Evolutionary conservation across 2,113 vertebrate species (phyloP).

Genomic region (Phasianus colchicus): DNA sequence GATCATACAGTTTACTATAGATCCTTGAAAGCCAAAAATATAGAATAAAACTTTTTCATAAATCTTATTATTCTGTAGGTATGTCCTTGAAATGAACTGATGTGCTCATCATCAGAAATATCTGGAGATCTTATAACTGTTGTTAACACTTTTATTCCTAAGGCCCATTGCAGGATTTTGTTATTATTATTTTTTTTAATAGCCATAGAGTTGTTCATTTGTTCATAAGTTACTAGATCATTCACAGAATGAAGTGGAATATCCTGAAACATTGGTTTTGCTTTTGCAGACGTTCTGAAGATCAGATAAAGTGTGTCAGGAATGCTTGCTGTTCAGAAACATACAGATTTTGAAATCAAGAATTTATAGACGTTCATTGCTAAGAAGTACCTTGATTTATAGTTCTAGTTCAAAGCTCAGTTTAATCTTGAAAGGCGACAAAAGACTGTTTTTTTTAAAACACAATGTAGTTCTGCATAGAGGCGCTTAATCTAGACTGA

Average conservation of each 20-base stretch:
- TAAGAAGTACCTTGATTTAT: not conserved
- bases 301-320: not conserved
- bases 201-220: not conserved
- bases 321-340: not conserved
- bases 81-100: not conserved
- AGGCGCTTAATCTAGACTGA: not conserved
- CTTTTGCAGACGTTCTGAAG: not conserved
- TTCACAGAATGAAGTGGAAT: not conserved
- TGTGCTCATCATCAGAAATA: not conserved
- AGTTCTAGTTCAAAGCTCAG: not conserved
- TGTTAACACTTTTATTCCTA: not conserved
- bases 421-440: not conserved
- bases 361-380: not conserved
- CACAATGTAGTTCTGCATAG: not conserved
- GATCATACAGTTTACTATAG: not conserved
- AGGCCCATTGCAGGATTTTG: not conserved
- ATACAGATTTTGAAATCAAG: not conserved
- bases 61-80: not conserved
- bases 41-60: not conserved
- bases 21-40: not conserved
- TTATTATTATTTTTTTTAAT: not conserved
- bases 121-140: not conserved
- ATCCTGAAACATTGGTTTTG: not conserved
- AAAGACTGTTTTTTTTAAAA: not conserved
- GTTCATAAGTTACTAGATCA: not conserved